Evolutionary conservation across 2,113 vertebrate genomes (phyloP).

Genomic region (Saccopteryx leptura): DNA sequence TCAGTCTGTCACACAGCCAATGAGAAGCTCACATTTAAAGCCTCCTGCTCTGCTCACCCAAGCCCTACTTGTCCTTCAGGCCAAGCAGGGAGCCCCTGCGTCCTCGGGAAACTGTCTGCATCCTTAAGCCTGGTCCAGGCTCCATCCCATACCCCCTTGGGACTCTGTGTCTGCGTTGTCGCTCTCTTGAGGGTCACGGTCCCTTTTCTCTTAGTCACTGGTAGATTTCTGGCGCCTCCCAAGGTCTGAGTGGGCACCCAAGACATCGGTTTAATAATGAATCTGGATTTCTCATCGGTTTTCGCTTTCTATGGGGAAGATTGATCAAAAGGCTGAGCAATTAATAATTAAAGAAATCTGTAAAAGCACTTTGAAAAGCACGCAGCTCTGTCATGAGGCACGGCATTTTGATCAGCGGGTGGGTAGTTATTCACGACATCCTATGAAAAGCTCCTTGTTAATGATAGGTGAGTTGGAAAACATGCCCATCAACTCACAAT

Average conservation of each 20-base stretch:
- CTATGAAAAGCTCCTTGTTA: neutral
- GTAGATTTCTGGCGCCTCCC: neutral
- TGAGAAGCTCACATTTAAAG: neutral
- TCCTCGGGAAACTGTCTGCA: accelerated
- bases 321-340: neutral
- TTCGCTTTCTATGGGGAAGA: neutral
- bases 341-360: neutral
- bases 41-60: neutral
- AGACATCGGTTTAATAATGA: neutral
- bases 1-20: neutral
- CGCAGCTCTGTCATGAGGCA: neutral
- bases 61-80: neutral
- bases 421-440: neutral
- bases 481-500: neutral
- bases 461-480: neutral
- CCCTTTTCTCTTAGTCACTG: neutral
- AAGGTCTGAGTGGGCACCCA: neutral
- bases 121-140: neutral
- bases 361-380: neutral
- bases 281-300: neutral
- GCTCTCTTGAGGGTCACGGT: neutral
- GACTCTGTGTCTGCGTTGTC: neutral
- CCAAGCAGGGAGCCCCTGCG: neutral
- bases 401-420: neutral
- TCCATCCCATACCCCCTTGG: too few relatives aligned